Evolutionary conservation across 2,888 invertebrate species (phyloP).

Genomic region (Leptopilina drosophilae): DNA sequence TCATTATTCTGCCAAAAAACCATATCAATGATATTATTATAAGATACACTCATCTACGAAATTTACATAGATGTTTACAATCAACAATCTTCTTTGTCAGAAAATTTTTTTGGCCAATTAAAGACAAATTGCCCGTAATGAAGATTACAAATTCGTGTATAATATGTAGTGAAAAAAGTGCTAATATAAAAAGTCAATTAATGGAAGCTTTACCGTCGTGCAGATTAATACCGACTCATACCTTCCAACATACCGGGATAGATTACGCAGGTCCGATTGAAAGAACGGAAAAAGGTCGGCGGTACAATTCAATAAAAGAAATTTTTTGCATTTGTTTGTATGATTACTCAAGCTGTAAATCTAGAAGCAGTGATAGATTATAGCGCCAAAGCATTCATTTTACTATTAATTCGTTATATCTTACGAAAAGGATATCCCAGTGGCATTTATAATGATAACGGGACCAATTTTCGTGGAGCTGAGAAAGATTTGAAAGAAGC

Average conservation of each 20-base stretch:
- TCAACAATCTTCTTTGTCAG: neutral
- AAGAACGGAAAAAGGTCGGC: constrained; percentile 42
- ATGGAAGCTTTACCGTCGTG: constrained; percentile 24
- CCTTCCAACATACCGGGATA: neutral
- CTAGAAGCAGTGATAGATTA: constrained; percentile 61
- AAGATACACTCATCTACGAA: constrained; percentile 6
- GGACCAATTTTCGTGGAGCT: constrained; percentile 64
- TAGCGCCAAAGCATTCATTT: constrained; percentile 57
- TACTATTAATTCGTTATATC: constrained; percentile 58
- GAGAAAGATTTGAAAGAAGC: constrained; percentile 49
- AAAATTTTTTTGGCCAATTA: constrained; percentile 34
- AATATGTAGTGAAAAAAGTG: constrained; percentile 40
- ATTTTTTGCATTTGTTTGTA: constrained; percentile 61
- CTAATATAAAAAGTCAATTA: constrained; percentile 2
- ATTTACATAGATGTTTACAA: constrained; percentile 34
- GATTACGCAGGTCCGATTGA: constrained; percentile 54
- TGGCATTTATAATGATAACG: constrained; percentile 59
- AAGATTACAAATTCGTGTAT: constrained; percentile 41
- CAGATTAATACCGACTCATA: constrained; percentile 8
- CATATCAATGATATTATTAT: neutral
- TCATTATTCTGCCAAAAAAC: constrained; percentile 38
- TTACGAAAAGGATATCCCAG: constrained; percentile 55
- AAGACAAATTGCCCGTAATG: constrained; percentile 20
- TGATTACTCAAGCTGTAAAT: constrained; percentile 59
- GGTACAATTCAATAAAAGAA: constrained; percentile 48